phyloP scores from a whole-genome alignment of 2,113 vertebrate species.

The Brachyhypopomus gauderio region DNA sequence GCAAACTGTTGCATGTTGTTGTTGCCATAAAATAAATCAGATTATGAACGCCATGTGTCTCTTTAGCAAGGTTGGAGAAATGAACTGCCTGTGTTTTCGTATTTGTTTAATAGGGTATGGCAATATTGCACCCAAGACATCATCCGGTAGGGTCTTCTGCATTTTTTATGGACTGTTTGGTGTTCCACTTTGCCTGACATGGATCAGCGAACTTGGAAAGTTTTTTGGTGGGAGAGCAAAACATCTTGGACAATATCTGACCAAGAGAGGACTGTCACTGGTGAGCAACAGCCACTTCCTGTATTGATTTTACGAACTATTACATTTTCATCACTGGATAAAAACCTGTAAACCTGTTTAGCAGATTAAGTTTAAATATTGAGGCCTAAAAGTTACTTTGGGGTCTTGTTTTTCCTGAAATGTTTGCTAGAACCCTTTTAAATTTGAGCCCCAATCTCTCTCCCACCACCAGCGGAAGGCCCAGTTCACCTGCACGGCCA shows the following conservation, averaged over 20 bases:
- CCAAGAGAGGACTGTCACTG: slow-evolving; percentile 89
- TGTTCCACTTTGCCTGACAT: slow-evolving; percentile 91
- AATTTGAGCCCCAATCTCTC: not conserved
- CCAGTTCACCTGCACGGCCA: slow-evolving; percentile 93
- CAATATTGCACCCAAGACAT: slow-evolving; percentile 95
- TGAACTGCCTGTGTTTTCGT: not conserved
- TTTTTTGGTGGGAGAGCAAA: slow-evolving; percentile 97
- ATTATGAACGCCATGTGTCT: not conserved
- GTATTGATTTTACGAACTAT: not conserved
- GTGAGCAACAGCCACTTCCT: slow-evolving; percentile 68
- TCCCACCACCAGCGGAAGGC: slow-evolving; percentile 82
- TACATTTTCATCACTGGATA: not conserved
- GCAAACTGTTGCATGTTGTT: not conserved
- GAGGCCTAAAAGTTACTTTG: not conserved
- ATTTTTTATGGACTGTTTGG: slow-evolving; percentile 98
- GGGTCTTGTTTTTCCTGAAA: not conserved
- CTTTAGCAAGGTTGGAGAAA: not conserved
- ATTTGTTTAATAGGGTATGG: slow-evolving; percentile 83
- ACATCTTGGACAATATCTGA: slow-evolving; percentile 91
- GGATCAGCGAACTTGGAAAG: slow-evolving; percentile 98
- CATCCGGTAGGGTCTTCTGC: slow-evolving; percentile 89
- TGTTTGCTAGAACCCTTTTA: slow-evolving; percentile 5
- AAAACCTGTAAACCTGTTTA: not conserved
- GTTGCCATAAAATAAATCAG: not conserved
- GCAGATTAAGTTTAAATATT: not conserved